Percentiles rank a stretch among this genome's conserved stretches.
Conservation (phyloP, 1,140 invertebrate species). For the Drosophila tani region DNA sequence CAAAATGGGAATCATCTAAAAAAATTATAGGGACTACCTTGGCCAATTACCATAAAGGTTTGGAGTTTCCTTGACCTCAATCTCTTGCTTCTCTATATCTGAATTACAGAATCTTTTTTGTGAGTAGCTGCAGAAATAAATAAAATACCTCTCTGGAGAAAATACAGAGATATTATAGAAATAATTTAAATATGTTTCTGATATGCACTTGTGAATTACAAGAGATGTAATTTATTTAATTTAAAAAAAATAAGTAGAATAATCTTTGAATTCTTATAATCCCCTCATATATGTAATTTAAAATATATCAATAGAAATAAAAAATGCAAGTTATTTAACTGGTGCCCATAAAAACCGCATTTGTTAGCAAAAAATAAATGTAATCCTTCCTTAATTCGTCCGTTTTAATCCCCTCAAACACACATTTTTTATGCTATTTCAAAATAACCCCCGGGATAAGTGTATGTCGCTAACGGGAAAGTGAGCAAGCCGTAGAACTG, state of each 20-base stretch:
- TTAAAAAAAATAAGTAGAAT: background rate
- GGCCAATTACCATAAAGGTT: background rate
- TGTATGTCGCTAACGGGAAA: conserved; percentile 19
- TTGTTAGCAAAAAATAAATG: background rate
- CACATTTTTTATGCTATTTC: conserved; percentile 1
- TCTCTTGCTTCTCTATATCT: too few relatives aligned
- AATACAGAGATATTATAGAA: too few relatives aligned
- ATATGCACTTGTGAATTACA: too few relatives aligned
- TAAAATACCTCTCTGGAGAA: too few relatives aligned
- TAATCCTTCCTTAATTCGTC: conserved; percentile 8
- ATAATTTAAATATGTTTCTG: background rate
- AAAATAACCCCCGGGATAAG: conserved; percentile 23
- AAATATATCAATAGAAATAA: background rate
- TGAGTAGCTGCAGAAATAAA: too few relatives aligned
- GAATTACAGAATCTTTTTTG: background rate
- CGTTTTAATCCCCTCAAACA: background rate
- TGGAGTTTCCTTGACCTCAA: background rate
- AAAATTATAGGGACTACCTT: background rate
- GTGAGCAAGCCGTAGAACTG: conserved; percentile 37
- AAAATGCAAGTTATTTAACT: background rate
- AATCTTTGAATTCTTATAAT: background rate
- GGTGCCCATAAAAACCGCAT: background rate
- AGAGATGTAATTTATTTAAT: too few relatives aligned
- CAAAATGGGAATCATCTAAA: background rate
- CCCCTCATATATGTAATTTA: background rate